Base-by-base conservation (phyloP, 2,888 invertebrate genomes). In the Calliphora vomitoria region DNA sequence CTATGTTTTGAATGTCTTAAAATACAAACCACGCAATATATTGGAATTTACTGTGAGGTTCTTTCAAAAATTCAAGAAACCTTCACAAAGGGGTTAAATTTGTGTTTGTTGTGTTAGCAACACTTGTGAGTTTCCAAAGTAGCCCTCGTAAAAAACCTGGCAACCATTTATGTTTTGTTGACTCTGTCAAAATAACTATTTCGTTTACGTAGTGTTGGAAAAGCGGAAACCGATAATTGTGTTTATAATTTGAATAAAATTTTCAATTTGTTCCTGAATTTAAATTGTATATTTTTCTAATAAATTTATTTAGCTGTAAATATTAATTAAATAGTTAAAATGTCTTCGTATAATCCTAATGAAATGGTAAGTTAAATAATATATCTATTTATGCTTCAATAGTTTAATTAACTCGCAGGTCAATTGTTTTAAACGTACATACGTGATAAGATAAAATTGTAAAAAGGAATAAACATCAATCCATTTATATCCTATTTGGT, bases 1-100 rank as follows among this genome's bases (percentile, higher is more conserved):
- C 64, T 93, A 90, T 55, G 89, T 93, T 11, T 55, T 91, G 3
- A 90, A 90, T 84, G 82, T 93, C 50, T 82, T 93, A 6, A 91
- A 92, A 58, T 91, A 91, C 13, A 93, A 92, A 72, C 93, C 93
- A 20, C 72, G 64, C 18, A 91, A 91, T 82, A 90, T 93, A 8
- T 84, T 92, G 4, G 91, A 92, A 72, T 93, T 93, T 69, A 90
- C 92, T 6, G 89, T 92, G 1, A 90, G 89, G 89, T 92, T 91
- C 82, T 92, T 92, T 74, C 91, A 92, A 69, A 92, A 92, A 53
- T 87, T 62, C 89, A 91, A 91, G 66, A 88, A 64, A 66, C 50
- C 86, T 15, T 10, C 13, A 20, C 13, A 72, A 62, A 35, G 31
- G 10, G 4, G 8, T 15, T 85, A 31, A 10, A 4, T 20, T 60